A percentile compares a stretch with the other conserved stretches of the same genome.
These are phyloP conservation scores for Petroica traversi DNA, from an alignment of 2,113 vertebrate species.

Conservation along the genomic window DNA sequence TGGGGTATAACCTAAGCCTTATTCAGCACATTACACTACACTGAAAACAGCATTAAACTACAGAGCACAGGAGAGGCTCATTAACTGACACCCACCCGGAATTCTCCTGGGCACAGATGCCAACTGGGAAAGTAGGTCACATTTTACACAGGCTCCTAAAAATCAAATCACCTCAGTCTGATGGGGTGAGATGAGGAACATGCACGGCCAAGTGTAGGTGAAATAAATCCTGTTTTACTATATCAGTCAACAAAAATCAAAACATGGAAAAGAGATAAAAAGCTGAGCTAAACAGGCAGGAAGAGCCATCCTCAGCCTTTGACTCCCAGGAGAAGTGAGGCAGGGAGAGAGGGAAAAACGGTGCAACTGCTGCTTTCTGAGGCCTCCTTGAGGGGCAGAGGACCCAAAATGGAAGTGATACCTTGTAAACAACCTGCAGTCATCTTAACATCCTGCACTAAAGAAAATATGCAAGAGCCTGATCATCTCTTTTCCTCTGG, in stretches of 20 bases:
- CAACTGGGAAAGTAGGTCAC: conserved; percentile 43
- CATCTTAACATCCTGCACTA: neutral
- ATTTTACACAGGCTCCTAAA: conserved; percentile 16
- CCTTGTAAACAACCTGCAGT: neutral
- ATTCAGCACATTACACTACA: neutral
- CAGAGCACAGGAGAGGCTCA: neutral
- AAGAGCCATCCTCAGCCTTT: neutral
- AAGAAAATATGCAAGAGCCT: neutral
- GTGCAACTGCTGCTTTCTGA: neutral
- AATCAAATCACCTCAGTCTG: neutral
- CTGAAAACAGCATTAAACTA: neutral
- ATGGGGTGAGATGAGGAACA: neutral
- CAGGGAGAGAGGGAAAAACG: neutral
- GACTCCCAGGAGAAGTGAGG: neutral
- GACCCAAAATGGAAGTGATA: neutral
- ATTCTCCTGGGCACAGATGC: neutral
- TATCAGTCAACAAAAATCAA: neutral
- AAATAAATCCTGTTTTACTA: neutral
- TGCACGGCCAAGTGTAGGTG: fast-evolving
- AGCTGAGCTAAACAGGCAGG: neutral
- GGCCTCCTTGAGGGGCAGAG: neutral
- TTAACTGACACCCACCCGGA: neutral
- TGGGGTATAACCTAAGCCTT: neutral
- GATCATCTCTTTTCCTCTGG: neutral
- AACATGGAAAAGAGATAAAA: neutral